Conservation (phyloP, 2,797 vertebrate genomes). For the Tympanoctomys barrerae region DNA sequence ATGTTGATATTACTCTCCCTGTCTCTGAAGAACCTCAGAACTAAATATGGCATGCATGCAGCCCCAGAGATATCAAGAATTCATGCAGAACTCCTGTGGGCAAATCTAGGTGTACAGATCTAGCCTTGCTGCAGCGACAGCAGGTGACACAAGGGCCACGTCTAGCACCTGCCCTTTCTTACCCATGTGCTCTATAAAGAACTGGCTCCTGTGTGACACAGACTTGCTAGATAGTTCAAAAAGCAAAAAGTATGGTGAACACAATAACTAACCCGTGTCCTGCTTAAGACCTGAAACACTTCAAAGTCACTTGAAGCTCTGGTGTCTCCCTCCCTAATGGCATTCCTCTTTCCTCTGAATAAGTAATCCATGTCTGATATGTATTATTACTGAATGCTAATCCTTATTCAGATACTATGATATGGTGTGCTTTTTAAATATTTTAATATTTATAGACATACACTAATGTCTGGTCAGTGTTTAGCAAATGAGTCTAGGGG, state of each 20-base stretch:
- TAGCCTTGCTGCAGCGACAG: neutral
- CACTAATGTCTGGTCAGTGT: constrained; percentile 31
- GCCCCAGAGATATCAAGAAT: neutral
- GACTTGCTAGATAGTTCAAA: neutral
- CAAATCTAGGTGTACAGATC: neutral
- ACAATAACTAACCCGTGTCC: neutral
- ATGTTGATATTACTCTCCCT: neutral
- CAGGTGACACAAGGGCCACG: neutral
- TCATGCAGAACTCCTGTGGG: neutral
- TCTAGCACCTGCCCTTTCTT: neutral
- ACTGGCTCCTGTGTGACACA: neutral
- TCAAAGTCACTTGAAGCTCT: neutral
- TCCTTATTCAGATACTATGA: neutral
- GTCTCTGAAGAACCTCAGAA: neutral
- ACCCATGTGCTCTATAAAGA: neutral
- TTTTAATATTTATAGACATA: constrained; percentile 46
- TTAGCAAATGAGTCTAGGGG: neutral
- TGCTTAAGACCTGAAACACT: constrained; percentile 29
- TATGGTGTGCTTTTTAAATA: constrained; percentile 2
- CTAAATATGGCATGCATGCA: neutral
- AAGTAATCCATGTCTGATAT: neutral
- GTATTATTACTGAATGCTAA: neutral
- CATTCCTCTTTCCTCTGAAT: neutral
- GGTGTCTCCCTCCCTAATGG: neutral
- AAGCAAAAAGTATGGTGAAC: neutral